phyloP scores from a whole-genome alignment of 2,888 invertebrate species.

The Autographa pulchrina region DNA sequence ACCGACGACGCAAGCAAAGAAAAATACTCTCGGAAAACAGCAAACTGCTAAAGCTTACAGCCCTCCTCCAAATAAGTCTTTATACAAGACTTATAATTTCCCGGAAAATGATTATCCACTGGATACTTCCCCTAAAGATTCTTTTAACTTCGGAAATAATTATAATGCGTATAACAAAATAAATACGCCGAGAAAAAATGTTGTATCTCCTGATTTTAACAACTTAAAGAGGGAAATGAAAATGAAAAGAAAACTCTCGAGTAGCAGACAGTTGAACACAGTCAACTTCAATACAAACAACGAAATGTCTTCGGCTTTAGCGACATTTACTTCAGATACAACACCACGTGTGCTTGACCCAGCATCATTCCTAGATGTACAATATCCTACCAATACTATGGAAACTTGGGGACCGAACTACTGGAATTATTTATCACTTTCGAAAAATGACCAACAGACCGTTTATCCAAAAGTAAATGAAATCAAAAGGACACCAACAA shows the following conservation, averaged over 20 bases:
- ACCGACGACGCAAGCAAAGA: constrained; percentile 17
- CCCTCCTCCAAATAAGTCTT: constrained; percentile 24
- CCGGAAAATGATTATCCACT: constrained; percentile 71
- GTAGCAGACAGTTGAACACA: constrained; percentile 23
- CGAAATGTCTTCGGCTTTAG: constrained; percentile 13
- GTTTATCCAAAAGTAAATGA: constrained; percentile 26
- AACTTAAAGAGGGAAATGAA: constrained; percentile 61
- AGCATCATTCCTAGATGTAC: constrained; percentile 75
- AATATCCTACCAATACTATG: constrained; percentile 74
- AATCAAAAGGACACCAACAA: constrained; percentile 19
- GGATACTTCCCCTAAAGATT: constrained; percentile 37
- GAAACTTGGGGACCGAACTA: constrained; percentile 76
- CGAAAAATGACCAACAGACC: constrained; percentile 18
- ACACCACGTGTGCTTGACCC: constrained; percentile 56
- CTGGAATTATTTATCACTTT: constrained; percentile 65
- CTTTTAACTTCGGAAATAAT: constrained; percentile 27
- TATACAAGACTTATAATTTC: constrained; percentile 65
- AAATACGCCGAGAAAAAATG: background rate
- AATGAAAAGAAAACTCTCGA: constrained; percentile 57
- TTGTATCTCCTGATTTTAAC: constrained; percentile 36
- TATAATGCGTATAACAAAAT: constrained; percentile 23
- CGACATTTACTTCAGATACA: background rate
- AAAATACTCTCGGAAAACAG: constrained; percentile 26
- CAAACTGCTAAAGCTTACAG: constrained; percentile 24
- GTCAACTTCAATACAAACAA: constrained; percentile 26